Percentiles rank a stretch among this genome's conserved stretches.
These are phyloP conservation scores for Styela plicata DNA, from an alignment of 23 tunicate genomes.

Conservation along the genomic window DNA sequence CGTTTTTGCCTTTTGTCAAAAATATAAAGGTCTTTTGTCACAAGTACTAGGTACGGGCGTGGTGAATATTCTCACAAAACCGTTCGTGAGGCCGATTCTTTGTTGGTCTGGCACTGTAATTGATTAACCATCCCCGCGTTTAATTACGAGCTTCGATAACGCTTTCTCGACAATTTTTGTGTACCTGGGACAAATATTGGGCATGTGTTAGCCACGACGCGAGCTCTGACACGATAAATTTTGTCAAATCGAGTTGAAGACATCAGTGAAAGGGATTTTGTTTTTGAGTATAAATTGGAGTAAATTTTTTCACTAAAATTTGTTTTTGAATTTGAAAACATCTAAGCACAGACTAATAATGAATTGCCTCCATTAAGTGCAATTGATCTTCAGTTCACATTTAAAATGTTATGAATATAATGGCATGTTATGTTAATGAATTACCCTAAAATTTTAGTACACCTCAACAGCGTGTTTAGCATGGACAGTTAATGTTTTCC, in stretches of 20 bases:
- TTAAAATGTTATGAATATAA: too few relatives aligned
- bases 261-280: too few relatives aligned
- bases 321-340: too few relatives aligned
- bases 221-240: conserved; percentile 21
- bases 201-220: conserved; percentile 4
- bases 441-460: too few relatives aligned
- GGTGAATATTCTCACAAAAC: conserved; percentile 16
- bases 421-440: too few relatives aligned
- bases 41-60: conserved; percentile 8
- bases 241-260: neutral
- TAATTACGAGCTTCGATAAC: conserved; percentile 22
- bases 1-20: too few relatives aligned
- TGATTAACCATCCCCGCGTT: conserved; percentile 14
- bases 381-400: too few relatives aligned
- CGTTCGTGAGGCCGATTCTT: neutral
- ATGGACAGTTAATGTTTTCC: conserved; percentile 21
- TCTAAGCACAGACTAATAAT: too few relatives aligned
- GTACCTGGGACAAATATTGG: conserved; percentile 6
- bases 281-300: too few relatives aligned
- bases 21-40: neutral
- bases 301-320: too few relatives aligned
- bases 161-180: neutral
- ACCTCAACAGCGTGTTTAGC: too few relatives aligned
- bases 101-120: conserved; percentile 12
- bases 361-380: too few relatives aligned